Evolutionary conservation across 2,888 invertebrate species (phyloP).

Genomic region (Lysandra coridon): DNA sequence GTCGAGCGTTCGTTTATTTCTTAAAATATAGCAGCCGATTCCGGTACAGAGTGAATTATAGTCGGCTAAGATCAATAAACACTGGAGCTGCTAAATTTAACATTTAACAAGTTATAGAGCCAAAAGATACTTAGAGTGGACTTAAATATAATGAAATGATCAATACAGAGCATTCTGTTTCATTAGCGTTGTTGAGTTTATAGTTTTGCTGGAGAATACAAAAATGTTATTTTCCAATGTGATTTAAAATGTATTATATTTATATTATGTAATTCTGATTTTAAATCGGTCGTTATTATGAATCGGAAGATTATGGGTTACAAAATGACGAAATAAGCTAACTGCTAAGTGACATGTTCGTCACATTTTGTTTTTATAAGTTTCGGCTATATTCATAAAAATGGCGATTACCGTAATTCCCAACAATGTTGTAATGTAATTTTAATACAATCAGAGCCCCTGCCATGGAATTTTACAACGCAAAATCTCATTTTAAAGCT

Average conservation of each 20-base stretch:
- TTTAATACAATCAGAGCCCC: neutral
- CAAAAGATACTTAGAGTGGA: neutral
- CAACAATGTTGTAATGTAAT: neutral
- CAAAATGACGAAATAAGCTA: no score
- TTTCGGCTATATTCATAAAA: no score
- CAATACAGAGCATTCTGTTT: neutral
- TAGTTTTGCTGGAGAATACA: neutral
- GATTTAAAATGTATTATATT: neutral
- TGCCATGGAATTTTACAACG: neutral
- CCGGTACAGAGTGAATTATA: constrained; percentile 13
- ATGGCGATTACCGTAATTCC: no score
- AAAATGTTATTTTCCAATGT: neutral
- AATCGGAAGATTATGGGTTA: no score
- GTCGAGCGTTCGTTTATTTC: constrained; percentile 4
- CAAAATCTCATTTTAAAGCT: constrained; percentile 10
- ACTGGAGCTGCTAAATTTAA: constrained; percentile 10
- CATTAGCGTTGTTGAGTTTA: neutral
- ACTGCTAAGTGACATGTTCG: no score
- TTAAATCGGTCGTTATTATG: neutral
- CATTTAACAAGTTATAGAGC: neutral
- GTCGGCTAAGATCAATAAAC: constrained; percentile 9
- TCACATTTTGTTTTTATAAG: no score
- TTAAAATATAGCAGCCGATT: constrained; percentile 9
- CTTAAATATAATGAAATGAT: neutral
- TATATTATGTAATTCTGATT: neutral